Base-by-base conservation (phyloP, 2,113 vertebrate genomes). In the Microtus richardsoni region DNA sequence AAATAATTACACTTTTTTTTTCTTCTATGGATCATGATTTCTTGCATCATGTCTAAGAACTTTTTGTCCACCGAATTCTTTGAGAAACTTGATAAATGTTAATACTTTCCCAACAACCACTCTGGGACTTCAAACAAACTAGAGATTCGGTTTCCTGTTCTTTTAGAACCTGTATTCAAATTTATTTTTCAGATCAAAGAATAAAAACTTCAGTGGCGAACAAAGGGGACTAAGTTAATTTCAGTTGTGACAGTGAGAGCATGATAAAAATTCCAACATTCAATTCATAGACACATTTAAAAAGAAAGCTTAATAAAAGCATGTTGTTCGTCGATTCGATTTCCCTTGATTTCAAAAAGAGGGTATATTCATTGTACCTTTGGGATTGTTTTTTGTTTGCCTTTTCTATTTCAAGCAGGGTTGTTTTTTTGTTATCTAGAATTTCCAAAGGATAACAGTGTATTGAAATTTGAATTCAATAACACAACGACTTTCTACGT, bases 351-450 rank as follows among this genome's bases (percentile, higher is more conserved):
- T 44, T 91, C 16, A 70, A 39, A n/a, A 91, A 70, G 7, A 75
- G 7, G 22, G 5, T 33, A n/a, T 49, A 39, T 64, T 89, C 16
- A 30, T 84, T 88, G 52, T 85, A 26, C 26, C 77, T 87, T 73
- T 41, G 21, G 58, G 30, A 36, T 82, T 91, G 22, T 36, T 91
- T 78, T 78, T 75, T 97, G 62, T 93, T 94, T 94, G 73, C 17
- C 79, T 97, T 96, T 84, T 95, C 75, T 78, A 89, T 95, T 96
- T 95, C 85, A 80, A 88, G 60, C 19, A 78, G 16, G 44, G 28
- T 62, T 95, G 89, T 90, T 97, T 92, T 49, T 62, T 93, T 88
- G 96, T 91, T 47, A 96, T 95, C 91, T 88, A 95, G 83, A 90
- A 49, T 96, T 97, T 94, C 90, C 88, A 93, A 97, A 96, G 84